Evolutionary conservation across 2,797 vertebrate genomes (phyloP), one percentile per base, ranked within the genome.

Genomic region (Cyprinodon diabolis): DNA sequence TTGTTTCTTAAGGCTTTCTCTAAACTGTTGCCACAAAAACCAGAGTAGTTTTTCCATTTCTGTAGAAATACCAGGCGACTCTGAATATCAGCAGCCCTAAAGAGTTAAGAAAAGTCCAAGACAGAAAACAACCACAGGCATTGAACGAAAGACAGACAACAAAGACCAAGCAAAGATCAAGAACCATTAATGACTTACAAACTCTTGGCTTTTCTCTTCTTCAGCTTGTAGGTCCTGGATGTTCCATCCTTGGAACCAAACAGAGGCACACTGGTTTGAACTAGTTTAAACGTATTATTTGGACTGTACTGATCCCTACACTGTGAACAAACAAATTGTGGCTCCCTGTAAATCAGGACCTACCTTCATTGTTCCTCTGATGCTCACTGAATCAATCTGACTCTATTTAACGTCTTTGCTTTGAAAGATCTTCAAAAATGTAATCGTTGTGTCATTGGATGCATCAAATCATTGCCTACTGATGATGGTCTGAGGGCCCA

Each of bases 1-100:
- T 95, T 93, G 2, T 96, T 96, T 77, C 94, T 96, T 66, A 96
- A 91, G 71, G 94, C 95, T 94, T 96, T 97, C 90, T 98, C 96
- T 84, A 96, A 82, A 75, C 96, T 97, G 91, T 94, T 89, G 0
- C 86, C 86, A 21, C 94, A 86, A 85, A 92, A 84, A 43, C 91
- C 88, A 0, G 91, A 89, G 25, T 93, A 95, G 0, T 93, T 95
- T 68, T 93, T 96, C 43, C 93, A 84, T 69, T 92, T 90, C 66
- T 95, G 92, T 69, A 98, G 95, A 86, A 98, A 96, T 0, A 94
- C 91, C 91, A 98, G 87, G 0, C 95, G 94, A 86, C 93, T 96
- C 87, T 95, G 95, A 91, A 97, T 94, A 72, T 97, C 97, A 88
- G 95, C 95, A 73, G 96, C 96, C 83, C 97, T 97, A 82, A 63